These are phyloP conservation scores for Miniopterus natalensis DNA, from an alignment of 2,113 vertebrate species.

Conservation along the genomic window DNA sequence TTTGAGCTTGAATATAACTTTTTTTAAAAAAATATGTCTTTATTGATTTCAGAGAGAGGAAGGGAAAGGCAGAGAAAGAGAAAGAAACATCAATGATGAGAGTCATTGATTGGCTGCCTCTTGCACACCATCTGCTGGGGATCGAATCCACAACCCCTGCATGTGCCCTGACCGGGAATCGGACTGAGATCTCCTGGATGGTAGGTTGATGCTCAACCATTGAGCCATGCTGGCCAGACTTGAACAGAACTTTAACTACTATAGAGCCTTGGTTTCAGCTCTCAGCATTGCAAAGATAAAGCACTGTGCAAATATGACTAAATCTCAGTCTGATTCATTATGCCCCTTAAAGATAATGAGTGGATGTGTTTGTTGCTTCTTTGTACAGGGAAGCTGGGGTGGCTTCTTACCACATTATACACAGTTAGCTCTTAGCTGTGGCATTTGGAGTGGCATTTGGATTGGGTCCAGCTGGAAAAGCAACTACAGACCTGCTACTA, in stretches of 20 bases:
- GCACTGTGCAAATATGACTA: neutral
- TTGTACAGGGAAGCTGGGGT: neutral
- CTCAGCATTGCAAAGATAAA: neutral
- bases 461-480: neutral
- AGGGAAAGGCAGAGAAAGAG: no score
- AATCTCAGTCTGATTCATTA: neutral
- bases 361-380: neutral
- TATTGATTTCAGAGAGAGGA: no score
- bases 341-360: neutral
- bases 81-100: no score
- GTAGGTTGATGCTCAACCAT: no score
- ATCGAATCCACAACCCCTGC: no score
- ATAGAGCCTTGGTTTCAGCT: neutral
- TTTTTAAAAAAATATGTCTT: neutral
- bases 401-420: neutral
- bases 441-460: neutral
- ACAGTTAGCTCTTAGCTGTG: neutral
- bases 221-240: neutral
- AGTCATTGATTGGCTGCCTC: no score
- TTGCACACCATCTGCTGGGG: no score
- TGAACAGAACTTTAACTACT: neutral
- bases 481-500: neutral
- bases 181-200: no score
- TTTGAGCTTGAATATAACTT: neutral
- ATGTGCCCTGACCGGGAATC: no score